Conservation (phyloP, 1,140 invertebrate species). For the Drosophila ohnishii region DNA sequence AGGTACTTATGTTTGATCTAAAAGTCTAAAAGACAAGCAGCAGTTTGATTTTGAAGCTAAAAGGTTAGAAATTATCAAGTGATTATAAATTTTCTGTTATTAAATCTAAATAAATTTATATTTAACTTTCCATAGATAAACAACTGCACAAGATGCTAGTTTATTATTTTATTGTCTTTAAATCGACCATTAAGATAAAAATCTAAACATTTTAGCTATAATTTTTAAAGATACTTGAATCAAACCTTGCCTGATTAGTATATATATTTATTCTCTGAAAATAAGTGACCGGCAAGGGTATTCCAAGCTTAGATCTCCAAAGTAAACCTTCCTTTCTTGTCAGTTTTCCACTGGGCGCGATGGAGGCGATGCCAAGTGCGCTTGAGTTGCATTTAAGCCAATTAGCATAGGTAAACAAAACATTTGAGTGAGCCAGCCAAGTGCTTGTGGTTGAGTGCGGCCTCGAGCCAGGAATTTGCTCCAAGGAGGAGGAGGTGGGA, state of each 20-base stretch:
- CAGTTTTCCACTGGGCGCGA: conserved; percentile 64
- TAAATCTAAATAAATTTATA: too few relatives aligned
- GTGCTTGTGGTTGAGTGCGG: conserved; percentile 71
- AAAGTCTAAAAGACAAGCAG: background rate
- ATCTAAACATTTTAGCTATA: background rate
- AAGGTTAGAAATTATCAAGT: too few relatives aligned
- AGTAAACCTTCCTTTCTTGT: background rate
- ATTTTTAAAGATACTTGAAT: background rate
- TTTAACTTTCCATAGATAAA: too few relatives aligned
- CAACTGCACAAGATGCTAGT: too few relatives aligned
- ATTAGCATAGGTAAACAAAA: conserved; percentile 82
- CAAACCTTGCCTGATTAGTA: background rate
- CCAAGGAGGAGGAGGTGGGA: background rate
- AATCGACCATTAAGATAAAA: background rate
- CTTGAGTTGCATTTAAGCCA: conserved; percentile 81
- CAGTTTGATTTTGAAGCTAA: background rate
- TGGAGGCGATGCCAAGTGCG: conserved; percentile 66
- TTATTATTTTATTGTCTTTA: too few relatives aligned
- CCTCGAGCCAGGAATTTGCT: conserved; percentile 37
- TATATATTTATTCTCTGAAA: background rate
- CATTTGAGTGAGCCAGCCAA: conserved; percentile 79
- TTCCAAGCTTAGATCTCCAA: background rate
- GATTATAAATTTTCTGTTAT: too few relatives aligned
- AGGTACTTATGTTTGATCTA: background rate
- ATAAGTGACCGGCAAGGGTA: conserved; percentile 5